phyloP scores from a whole-genome alignment of 2,113 vertebrate genomes.

The Onychostruthus taczanowskii region DNA sequence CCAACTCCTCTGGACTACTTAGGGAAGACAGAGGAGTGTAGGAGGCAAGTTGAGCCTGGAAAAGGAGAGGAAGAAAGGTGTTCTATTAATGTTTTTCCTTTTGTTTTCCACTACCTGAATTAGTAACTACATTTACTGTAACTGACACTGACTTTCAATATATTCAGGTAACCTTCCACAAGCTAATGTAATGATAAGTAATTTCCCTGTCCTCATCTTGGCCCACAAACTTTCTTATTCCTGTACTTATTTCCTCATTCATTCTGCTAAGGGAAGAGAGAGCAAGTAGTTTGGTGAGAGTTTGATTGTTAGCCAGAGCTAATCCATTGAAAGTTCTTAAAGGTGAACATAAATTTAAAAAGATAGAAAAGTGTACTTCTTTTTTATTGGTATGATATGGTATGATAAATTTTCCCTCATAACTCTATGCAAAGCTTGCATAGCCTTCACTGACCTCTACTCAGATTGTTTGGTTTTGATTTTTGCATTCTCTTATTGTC shows the following conservation, averaged over 20 bases:
- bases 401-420: background rate
- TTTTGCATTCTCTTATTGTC: background rate
- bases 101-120: background rate
- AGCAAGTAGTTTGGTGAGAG: background rate
- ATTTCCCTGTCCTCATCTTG: background rate
- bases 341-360: background rate
- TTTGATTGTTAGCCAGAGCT: background rate
- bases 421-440: background rate
- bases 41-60: background rate
- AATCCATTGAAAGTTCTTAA: background rate
- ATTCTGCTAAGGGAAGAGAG: background rate
- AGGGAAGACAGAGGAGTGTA: background rate
- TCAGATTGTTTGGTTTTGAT: background rate
- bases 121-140: background rate
- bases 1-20: background rate
- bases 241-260: background rate
- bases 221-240: background rate
- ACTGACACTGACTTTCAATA: background rate
- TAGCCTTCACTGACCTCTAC: background rate
- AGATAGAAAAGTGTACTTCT: background rate
- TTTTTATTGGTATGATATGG: background rate
- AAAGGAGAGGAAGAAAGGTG: background rate
- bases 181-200: background rate
- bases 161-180: background rate
- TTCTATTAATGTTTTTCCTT: background rate